Conservation (phyloP, 2,113 vertebrate species). For the Zosterops pallidus region DNA sequence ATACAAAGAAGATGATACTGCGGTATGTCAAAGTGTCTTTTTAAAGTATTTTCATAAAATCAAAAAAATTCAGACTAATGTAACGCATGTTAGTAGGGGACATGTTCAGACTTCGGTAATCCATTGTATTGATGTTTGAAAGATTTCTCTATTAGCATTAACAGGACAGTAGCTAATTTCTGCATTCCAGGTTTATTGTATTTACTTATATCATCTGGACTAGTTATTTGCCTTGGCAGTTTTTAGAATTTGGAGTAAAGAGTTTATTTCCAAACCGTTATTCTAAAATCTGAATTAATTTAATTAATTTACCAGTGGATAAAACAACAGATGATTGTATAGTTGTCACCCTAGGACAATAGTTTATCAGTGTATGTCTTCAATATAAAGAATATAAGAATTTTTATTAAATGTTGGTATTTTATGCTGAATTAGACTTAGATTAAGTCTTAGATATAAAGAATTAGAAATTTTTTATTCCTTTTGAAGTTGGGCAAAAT, state of each 20-base stretch:
- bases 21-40: slow-evolving; percentile 74
- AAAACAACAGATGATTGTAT: not conserved
- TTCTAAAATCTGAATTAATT: not conserved
- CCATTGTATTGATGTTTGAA: not conserved
- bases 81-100: too few relatives aligned
- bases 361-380: not conserved
- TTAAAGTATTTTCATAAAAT: not conserved
- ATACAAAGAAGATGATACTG: slow-evolving; percentile 93
- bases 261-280: not conserved
- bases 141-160: not conserved
- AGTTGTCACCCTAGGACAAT: too few relatives aligned
- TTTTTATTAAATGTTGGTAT: not conserved
- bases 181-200: not conserved
- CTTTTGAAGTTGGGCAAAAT: not conserved
- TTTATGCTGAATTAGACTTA: not conserved
- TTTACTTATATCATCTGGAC: not conserved
- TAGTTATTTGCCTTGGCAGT: not conserved
- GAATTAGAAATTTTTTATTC: not conserved
- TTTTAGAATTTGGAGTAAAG: not conserved
- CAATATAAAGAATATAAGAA: not conserved
- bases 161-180: not conserved
- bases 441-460: not conserved
- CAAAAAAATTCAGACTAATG: not conserved
- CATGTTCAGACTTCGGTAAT: accelerated
- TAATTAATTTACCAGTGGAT: not conserved